Evolutionary conservation across 2,888 invertebrate species (phyloP), one percentile per base, ranked within the genome.

Genomic region (Sarcophaga variegata): DNA sequence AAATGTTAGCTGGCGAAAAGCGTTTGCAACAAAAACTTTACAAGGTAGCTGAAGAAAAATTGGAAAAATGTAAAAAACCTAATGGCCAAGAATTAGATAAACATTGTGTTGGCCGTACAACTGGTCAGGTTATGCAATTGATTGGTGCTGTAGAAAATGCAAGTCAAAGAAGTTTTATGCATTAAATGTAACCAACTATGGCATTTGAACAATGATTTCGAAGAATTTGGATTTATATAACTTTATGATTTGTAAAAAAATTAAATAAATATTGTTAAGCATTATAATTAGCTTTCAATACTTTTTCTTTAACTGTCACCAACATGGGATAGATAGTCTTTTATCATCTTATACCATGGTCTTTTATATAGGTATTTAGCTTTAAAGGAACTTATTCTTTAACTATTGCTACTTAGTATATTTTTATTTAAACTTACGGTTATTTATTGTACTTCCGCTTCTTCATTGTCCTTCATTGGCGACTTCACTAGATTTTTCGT

Each of bases 401-500:
- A 37, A 6, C 8, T 37, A 37, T 37, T 37, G 37, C 37, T 37
- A 10, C 37, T 37, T 37, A 10, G 8, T 8, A 37, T 37, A 37
- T 37, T 37, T 37, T 37, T 8, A 8, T 37, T 37, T 37, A 37
- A 37, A 37, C 37, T 37, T 37, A 37, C 37, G 2, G 37, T 1
- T 37, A 0, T 37, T 37, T 37, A 37, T 37, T 37, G 37, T 37
- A 8, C 45, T 71, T 69, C 62, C 0, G 5, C 10, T 45, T 71
- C n/a, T 25, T 45, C 5, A 10, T n/a, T 77, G 17, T 22, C 4
- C 5, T 25, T 27, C 14, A 25, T 22, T 22, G 22, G 22, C 3
- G 66, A 67, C 66, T 25, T 94, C 90, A 88, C 95, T 95, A 20
- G 92, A 90, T 8, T 62, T 17, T 69, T 81, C 78, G 8, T 62